Percentiles rank a stretch among this genome's conserved stretches.
Conservation (phyloP, 2,113 vertebrate species). For the Xyrauchen texanus region DNA sequence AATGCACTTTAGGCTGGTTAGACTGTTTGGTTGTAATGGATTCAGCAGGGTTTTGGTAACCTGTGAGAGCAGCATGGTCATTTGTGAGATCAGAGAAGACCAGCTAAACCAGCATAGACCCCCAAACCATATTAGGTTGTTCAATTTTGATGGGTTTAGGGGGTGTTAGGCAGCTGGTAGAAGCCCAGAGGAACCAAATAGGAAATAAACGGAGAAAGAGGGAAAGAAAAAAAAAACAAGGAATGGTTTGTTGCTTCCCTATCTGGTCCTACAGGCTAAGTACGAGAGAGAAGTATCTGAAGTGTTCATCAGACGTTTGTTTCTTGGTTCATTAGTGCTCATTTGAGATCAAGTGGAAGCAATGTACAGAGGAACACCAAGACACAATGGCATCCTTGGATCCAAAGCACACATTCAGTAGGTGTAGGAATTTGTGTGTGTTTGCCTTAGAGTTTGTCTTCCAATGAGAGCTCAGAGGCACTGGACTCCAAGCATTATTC, state of each 20-base stretch:
- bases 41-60: too few species aligned
- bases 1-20: too few species aligned
- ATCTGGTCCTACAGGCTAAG: neutral
- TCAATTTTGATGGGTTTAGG: too few species aligned
- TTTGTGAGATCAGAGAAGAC: too few species aligned
- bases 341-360: too few species aligned
- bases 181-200: neutral
- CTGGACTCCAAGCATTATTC: neutral
- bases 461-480: neutral
- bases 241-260: neutral
- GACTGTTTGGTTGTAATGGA: too few species aligned
- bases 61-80: too few species aligned
- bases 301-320: neutral
- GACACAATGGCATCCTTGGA: neutral
- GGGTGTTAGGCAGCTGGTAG: too few species aligned
- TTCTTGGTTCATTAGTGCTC: neutral
- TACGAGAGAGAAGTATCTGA: neutral
- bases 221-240: neutral
- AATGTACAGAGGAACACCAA: neutral
- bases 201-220: too few species aligned
- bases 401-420: neutral
- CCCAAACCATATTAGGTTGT: too few species aligned
- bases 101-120: too few species aligned
- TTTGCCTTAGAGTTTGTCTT: neutral
- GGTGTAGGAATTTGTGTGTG: neutral